phyloP scores from a whole-genome alignment of 2,113 vertebrate species.

The Sceloporus tristichus region DNA sequence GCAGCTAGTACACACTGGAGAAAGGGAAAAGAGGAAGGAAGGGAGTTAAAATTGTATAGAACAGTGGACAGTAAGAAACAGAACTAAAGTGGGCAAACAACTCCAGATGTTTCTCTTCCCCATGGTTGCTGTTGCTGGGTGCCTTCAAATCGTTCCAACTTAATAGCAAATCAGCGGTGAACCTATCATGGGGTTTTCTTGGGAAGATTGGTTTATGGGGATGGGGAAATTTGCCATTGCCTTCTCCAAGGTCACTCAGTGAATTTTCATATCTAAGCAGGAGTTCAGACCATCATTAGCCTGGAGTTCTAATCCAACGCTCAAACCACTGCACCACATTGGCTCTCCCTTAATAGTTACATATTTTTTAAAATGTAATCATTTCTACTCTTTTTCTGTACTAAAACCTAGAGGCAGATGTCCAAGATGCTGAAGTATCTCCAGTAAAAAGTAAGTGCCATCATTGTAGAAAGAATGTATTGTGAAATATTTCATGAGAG shows the following conservation, averaged over 20 bases:
- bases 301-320: too few species aligned
- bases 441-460: slow-evolving; percentile 54
- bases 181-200: too few species aligned
- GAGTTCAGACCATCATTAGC: too few species aligned
- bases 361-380: slow-evolving; percentile 45
- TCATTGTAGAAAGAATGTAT: neutral
- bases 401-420: slow-evolving; percentile 69
- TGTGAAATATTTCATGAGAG: neutral
- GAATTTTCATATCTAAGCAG: too few species aligned
- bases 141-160: too few species aligned
- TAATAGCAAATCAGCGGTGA: too few species aligned
- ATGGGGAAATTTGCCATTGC: too few species aligned
- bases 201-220: too few species aligned
- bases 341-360: slow-evolving; percentile 35
- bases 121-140: too few species aligned
- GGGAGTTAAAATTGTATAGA: neutral
- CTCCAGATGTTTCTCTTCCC: slow-evolving; percentile 26
- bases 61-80: slow-evolving; percentile 11
- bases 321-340: neutral
- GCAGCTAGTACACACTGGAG: neutral
- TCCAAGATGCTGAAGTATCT: slow-evolving; percentile 35
- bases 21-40: neutral
- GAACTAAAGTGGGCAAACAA: neutral
- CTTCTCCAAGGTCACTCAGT: too few species aligned
- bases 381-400: slow-evolving; percentile 48